Evolutionary conservation across 2,797 vertebrate genomes (phyloP).

Genomic region (Loriculus beryllinus): DNA sequence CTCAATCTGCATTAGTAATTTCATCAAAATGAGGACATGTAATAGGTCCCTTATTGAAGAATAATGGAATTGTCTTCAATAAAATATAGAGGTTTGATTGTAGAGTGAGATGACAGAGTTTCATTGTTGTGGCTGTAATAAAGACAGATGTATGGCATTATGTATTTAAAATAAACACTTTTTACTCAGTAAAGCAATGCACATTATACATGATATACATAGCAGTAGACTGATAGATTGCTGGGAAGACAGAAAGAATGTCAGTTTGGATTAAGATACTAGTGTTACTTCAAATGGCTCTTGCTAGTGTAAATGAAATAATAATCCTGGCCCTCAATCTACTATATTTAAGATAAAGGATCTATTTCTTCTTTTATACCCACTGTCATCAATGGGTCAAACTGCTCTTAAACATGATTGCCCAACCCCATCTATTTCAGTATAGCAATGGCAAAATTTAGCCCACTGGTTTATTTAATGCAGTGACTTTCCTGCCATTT

Average conservation of each 20-base stretch:
- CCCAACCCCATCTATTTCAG: neutral
- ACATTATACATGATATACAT: neutral
- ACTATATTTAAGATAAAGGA: neutral
- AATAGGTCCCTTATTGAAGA: conserved; percentile 35
- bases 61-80: conserved; percentile 63
- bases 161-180: conserved; percentile 27
- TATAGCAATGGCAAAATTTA: neutral
- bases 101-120: neutral
- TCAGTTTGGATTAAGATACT: neutral
- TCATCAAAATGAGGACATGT: conserved; percentile 50
- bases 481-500: neutral
- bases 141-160: conserved; percentile 26
- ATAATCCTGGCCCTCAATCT: neutral
- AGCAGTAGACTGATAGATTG: conserved; percentile 9
- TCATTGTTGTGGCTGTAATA: conserved; percentile 33
- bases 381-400: neutral
- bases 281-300: neutral
- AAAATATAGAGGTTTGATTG: conserved; percentile 23
- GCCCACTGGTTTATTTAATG: neutral
- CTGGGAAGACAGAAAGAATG: conserved; percentile 7
- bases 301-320: neutral
- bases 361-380: conserved; percentile 3
- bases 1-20: conserved; percentile 62
- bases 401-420: neutral
- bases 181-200: conserved; percentile 18